Evolutionary conservation across 1,140 invertebrate species (phyloP).

Genomic region (Leguminivora glycinivorella): DNA sequence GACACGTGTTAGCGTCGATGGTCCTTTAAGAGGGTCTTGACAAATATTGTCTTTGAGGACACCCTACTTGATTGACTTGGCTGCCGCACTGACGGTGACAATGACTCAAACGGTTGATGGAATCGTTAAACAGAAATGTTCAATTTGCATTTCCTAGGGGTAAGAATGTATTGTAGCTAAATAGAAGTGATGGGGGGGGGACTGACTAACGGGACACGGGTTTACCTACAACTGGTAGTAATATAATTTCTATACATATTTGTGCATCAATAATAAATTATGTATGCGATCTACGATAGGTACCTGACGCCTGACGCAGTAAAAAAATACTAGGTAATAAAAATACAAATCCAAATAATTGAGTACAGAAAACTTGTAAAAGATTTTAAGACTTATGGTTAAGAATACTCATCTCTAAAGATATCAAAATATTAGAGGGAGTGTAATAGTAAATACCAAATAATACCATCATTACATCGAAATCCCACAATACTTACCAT

Average conservation of each 20-base stretch:
- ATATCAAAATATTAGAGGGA: not conserved
- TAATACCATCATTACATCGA: constrained; percentile 25
- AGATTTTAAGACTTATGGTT: not conserved
- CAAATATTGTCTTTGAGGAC: constrained; percentile 28
- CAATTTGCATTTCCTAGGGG: constrained; percentile 5
- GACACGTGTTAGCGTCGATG: constrained; percentile 28
- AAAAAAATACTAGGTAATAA: no score
- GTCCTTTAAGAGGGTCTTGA: constrained; percentile 13
- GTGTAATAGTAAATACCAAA: constrained; percentile 12
- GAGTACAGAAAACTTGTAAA: not conserved
- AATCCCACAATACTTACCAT: constrained; percentile 17
- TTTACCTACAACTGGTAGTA: no score
- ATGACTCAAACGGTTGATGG: constrained; percentile 3
- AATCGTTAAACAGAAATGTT: constrained; percentile 9
- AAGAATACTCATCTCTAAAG: not conserved
- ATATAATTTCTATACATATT: no score
- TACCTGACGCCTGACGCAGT: no score
- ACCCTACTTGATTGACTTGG: constrained; percentile 25
- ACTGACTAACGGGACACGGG: no score
- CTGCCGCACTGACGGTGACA: not conserved
- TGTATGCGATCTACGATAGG: no score
- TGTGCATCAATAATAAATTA: no score
- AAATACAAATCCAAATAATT: no score
- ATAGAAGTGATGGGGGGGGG: not conserved
- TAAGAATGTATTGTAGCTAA: not conserved